phyloP scores from a whole-genome alignment of 2,888 invertebrate species.

The Agrotis ipsilon region DNA sequence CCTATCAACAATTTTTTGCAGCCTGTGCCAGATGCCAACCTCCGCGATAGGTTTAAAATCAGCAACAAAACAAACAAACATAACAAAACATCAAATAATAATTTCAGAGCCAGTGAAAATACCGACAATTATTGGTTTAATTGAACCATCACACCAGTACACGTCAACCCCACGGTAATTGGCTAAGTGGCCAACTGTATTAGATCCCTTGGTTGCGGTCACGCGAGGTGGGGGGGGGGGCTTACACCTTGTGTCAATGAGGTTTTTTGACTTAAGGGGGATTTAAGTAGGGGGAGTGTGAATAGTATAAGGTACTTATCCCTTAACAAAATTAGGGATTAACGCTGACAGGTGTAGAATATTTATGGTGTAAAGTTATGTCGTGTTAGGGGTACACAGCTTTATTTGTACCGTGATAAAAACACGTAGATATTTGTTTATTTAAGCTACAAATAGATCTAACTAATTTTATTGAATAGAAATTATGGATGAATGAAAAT shows the following conservation, averaged over 20 bases:
- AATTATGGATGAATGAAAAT: no score
- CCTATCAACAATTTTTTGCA: no score
- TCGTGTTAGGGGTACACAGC: no score
- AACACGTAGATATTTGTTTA: not conserved
- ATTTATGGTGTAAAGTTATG: not conserved
- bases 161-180: conserved; percentile 81
- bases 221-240: conserved; percentile 74
- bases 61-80: conserved; percentile 9
- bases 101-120: conserved; percentile 56
- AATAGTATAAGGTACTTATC: conserved; percentile 23
- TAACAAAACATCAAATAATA: not conserved
- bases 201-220: conserved; percentile 79
- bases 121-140: conserved; percentile 77
- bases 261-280: conserved; percentile 55
- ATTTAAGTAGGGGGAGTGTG: conserved; percentile 20
- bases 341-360: conserved; percentile 10
- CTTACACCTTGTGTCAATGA: conserved; percentile 47
- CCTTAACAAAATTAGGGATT: conserved; percentile 26
- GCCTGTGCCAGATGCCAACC: no score
- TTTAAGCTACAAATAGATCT: no score
- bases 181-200: conserved; percentile 82
- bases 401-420: not conserved
- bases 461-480: no score
- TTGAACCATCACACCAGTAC: conserved; percentile 81
- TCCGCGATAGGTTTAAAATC: not conserved